Evolutionary conservation across 1,140 invertebrate genomes (phyloP), one percentile per base, ranked within the genome.

Genomic region (Asbolus verrucosus): DNA sequence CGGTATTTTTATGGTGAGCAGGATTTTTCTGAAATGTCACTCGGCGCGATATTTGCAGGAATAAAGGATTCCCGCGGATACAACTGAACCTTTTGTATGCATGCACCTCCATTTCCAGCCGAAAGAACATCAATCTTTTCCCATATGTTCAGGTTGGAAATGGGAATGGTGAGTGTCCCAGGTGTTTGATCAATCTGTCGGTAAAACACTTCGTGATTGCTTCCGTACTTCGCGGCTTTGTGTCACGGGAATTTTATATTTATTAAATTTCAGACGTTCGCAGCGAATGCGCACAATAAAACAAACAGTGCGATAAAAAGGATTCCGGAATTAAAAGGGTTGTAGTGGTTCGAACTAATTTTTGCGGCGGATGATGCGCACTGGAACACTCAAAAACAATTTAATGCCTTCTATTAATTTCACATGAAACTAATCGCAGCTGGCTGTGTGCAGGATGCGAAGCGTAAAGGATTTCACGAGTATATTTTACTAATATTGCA

Each of bases 141-240:
- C 69, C 68, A 70, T 73, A 69, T 73, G 72, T 73, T 73, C 69
- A 70, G 68, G 67, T 70, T 65, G 62, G 59, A 73, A 67, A 67
- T 73, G 46, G 46, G 71, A 61, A 18, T 54, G n/a, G 46, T 59
- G 38, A 63, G 70, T 66, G 72, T 73, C 72, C 65, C 72, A 73
- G 72, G 72, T 73, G 72, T 73, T 73, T 73, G 72, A 73, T 73
- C 72, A 73, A 70, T 73, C 72, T 73, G 72, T 70, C 69, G 72
- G 63, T 73, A 67, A 67, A 73, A 70, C 50, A 68, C 63, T 69
- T 46, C 15, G 59, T 63, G 69, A 54, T 69, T 73, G 68, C 67
- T 63, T 72, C n/a, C 11, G 19, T 62, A 38, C 33, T 62, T 62
- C 6, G 18, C n/a, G 15, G 19, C 65, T 63, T 71, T 71, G 54